These are phyloP conservation scores for Sesamia inferens DNA, from an alignment of 2,888 invertebrate species.

Conservation along the genomic window DNA sequence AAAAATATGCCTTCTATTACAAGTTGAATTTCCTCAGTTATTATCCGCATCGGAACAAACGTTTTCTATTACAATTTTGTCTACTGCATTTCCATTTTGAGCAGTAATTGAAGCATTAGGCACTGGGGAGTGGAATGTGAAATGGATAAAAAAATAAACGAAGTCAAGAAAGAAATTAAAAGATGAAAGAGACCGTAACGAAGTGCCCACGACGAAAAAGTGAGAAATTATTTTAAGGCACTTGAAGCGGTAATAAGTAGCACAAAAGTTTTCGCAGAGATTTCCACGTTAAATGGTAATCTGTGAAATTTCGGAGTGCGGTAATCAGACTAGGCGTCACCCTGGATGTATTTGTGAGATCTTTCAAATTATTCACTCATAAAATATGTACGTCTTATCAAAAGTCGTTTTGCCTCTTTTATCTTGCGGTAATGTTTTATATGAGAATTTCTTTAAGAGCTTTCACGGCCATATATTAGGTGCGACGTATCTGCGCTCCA, in stretches of 20 bases:
- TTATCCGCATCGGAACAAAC: slow-evolving; percentile 66
- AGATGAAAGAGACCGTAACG: slow-evolving; percentile 82
- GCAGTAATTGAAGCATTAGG: slow-evolving; percentile 76
- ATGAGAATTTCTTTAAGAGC: slow-evolving; percentile 59
- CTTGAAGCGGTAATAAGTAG: slow-evolving; percentile 81
- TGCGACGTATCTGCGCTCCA: slow-evolving; percentile 41
- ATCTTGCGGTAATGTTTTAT: slow-evolving; percentile 61
- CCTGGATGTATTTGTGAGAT: slow-evolving; percentile 75
- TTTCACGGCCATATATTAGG: slow-evolving; percentile 48
- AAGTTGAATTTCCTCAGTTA: slow-evolving; percentile 54
- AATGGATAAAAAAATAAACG: slow-evolving; percentile 76
- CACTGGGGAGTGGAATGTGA: slow-evolving; percentile 69
- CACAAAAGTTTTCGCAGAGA: slow-evolving; percentile 78
- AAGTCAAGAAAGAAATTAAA: slow-evolving; percentile 80
- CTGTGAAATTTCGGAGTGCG: slow-evolving; percentile 77
- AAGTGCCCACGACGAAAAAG: slow-evolving; percentile 79
- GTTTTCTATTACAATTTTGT: slow-evolving; percentile 68
- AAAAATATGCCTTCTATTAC: slow-evolving; percentile 60
- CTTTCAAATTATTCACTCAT: slow-evolving; percentile 73
- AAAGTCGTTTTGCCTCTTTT: slow-evolving; percentile 71
- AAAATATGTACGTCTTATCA: slow-evolving; percentile 71
- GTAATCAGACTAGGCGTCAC: slow-evolving; percentile 79
- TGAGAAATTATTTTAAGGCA: slow-evolving; percentile 82
- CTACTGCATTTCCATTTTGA: slow-evolving; percentile 69
- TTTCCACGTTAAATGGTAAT: slow-evolving; percentile 82